phyloP scores from a whole-genome alignment of 2,888 invertebrate species.

The Drosophila recens region DNA sequence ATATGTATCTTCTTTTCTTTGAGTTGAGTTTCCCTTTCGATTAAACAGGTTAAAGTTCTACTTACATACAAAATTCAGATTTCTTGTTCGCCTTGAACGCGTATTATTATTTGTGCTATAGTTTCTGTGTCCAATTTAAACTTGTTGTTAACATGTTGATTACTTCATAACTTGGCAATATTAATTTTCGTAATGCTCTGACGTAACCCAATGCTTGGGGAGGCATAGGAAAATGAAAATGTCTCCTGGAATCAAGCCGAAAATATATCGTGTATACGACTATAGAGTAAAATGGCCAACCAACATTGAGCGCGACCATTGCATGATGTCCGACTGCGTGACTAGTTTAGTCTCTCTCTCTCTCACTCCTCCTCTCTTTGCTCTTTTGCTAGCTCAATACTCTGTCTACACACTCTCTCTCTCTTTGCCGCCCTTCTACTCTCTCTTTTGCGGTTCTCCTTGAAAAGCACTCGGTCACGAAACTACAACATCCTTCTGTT shows the following conservation, averaged over 20 bases:
- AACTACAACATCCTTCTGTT: constrained; percentile 63
- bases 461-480: constrained; percentile 81
- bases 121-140: constrained; percentile 7
- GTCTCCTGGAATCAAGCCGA: constrained; percentile 50
- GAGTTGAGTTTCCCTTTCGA: constrained; percentile 17
- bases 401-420: neutral
- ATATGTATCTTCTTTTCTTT: constrained; percentile 21
- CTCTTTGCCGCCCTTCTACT: constrained; percentile 1
- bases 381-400: constrained; percentile 17
- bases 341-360: constrained; percentile 62
- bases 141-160: constrained; percentile 21
- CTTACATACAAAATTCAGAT: neutral
- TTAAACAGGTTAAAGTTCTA: constrained; percentile 26
- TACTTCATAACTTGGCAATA: constrained; percentile 35
- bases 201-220: constrained; percentile 41
- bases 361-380: neutral
- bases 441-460: constrained; percentile 59
- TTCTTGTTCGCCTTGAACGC: constrained; percentile 15
- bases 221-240: constrained; percentile 39
- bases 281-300: constrained; percentile 29
- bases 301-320: constrained; percentile 55
- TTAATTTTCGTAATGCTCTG: constrained; percentile 55
- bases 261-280: constrained; percentile 52
- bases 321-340: constrained; percentile 79
- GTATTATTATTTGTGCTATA: neutral